Evolutionary conservation across 2,888 invertebrate genomes (phyloP), one percentile per base, ranked within the genome.

Genomic region (Saturnia pavonia): DNA sequence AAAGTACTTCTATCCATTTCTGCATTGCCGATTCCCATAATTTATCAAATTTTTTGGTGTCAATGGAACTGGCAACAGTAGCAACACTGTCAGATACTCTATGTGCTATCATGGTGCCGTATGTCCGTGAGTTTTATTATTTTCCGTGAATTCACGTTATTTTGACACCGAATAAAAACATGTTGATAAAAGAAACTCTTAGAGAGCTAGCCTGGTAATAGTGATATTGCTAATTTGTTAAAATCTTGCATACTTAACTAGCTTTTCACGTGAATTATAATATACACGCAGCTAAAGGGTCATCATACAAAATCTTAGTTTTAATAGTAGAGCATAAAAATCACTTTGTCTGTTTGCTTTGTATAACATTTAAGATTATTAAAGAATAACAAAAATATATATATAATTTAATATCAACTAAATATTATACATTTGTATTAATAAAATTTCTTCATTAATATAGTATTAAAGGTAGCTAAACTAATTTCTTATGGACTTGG

Each of bases 201-300:
- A 94, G 91, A 85, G 95, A 95, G 76, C 91, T 95, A 84, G 96
- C 96, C 88, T 96, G 96, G 96, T 96, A 91, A 88, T 85, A 77
- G 76, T 74, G 74, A 51, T 12, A 51, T 34, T 19, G 27, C 48
- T 67, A 68, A 72, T 66, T 71, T 43, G 67, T 73, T 72, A 71
- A 68, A 66, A 66, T 25, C 54, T 57, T 57, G 69, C 68, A 34
- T 63, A 57, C 43, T 42, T 72, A 57, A 68, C 48, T 16, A 69
- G 70, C 71, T 71, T 71, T 74, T 69, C 67, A 71, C 72, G 75
- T 73, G 71, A 51, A 74, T 71, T n/a, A 51, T 51, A 51, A 8
- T 54, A 54, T 19, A 9, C 22, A 9, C 22, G 11, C 22, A 54
- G 9, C 11, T 54, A 22, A 54, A 54, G 22, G 0, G 1, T n/a